Percentiles rank a stretch among this genome's conserved stretches.
These are phyloP conservation scores for Rousettus madagascariensis DNA, from an alignment of 2,797 vertebrate species.

Conservation along the genomic window DNA sequence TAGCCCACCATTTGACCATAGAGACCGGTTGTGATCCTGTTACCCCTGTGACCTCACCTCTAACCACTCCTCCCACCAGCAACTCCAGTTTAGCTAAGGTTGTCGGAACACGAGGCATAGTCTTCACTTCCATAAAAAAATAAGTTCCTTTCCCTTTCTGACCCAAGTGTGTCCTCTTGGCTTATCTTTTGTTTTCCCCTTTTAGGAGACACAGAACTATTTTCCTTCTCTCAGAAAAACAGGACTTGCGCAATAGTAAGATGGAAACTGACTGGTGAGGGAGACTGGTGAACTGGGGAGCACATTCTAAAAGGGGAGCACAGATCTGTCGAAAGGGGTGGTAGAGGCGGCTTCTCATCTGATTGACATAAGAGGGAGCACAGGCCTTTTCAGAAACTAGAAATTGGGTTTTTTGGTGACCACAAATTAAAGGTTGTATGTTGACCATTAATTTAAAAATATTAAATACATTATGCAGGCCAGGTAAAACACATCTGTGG, in stretches of 20 bases:
- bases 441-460: constrained; percentile 31
- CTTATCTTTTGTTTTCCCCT: constrained; percentile 39
- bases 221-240: constrained; percentile 45
- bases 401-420: no score
- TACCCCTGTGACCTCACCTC: neutral
- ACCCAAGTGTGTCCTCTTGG: neutral
- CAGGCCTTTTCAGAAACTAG: neutral
- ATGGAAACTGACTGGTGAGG: neutral
- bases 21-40: neutral
- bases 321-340: fast-evolving
- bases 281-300: neutral
- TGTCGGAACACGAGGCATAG: neutral
- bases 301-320: neutral
- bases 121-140: neutral
- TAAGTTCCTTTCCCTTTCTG: neutral
- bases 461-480: neutral
- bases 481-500: constrained; percentile 28
- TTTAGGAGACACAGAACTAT: constrained; percentile 26
- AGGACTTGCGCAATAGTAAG: neutral
- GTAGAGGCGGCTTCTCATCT: neutral
- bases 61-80: no score
- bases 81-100: neutral
- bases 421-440: neutral
- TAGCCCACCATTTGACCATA: neutral
- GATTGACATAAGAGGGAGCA: neutral